phyloP scores from a whole-genome alignment of 2,888 invertebrate species.

The Dyspetes luteomarginatus region DNA sequence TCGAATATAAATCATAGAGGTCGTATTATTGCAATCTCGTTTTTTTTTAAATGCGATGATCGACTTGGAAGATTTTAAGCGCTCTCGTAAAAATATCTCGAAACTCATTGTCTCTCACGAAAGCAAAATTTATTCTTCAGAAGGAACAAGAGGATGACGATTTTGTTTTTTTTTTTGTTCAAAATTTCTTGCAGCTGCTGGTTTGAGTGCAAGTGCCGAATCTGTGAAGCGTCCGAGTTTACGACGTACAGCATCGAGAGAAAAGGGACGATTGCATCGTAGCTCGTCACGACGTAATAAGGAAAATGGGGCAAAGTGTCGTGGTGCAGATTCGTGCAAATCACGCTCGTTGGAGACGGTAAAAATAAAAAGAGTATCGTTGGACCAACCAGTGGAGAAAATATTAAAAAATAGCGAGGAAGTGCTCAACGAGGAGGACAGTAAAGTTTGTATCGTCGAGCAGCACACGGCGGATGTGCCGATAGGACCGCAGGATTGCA shows the following conservation, averaged over 20 bases:
- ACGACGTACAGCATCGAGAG: constrained; percentile 84
- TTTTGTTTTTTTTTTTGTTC: too few relatives aligned
- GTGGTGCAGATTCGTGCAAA: constrained; percentile 74
- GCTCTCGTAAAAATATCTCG: too few relatives aligned
- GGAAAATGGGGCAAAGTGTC: constrained; percentile 83
- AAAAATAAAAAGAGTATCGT: constrained; percentile 75
- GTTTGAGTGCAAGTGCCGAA: constrained; percentile 81
- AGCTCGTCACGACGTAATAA: constrained; percentile 85
- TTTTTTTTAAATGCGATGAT: too few relatives aligned
- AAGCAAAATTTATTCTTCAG: too few relatives aligned
- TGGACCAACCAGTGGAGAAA: constrained; percentile 76
- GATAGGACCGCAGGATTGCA: constrained; percentile 83
- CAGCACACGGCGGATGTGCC: constrained; percentile 68
- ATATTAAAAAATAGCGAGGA: constrained; percentile 76
- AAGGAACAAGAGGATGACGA: too few relatives aligned
- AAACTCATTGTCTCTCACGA: too few relatives aligned
- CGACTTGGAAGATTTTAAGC: too few relatives aligned
- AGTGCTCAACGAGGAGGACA: constrained; percentile 71
- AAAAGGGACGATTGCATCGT: constrained; percentile 84
- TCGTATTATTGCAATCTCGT: too few relatives aligned
- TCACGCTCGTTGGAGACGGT: constrained; percentile 78
- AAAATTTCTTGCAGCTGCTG: constrained; percentile 71
- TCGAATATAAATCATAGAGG: too few relatives aligned
- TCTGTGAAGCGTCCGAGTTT: constrained; percentile 82
- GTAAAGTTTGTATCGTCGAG: constrained; percentile 68